phyloP scores from a whole-genome alignment of 2,888 invertebrate genomes.

The Incurvaria masculella region DNA sequence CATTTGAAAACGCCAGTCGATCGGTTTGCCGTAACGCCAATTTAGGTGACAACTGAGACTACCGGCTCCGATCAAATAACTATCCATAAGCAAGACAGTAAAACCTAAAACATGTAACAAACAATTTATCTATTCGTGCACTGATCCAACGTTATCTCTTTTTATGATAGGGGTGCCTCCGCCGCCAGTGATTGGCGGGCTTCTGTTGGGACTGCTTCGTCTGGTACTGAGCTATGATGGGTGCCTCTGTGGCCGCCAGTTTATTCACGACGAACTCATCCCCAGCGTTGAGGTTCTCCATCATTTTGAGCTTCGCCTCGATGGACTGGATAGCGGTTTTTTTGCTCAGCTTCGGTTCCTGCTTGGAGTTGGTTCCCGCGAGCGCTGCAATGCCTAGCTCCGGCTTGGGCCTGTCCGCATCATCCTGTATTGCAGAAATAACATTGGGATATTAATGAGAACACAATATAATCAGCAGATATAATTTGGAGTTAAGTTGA shows the following conservation, averaged over 20 bases:
- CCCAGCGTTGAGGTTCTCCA: conserved; percentile 66
- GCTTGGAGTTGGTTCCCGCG: conserved; percentile 56
- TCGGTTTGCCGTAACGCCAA: too few species aligned
- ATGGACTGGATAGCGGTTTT: conserved; percentile 84
- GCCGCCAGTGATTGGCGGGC: conserved; percentile 33
- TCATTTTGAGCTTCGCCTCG: conserved; percentile 79
- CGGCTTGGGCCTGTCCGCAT: conserved; percentile 70
- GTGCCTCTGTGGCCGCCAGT: conserved; percentile 61
- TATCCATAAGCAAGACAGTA: too few species aligned
- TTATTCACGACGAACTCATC: conserved; percentile 76
- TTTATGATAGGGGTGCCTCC: conserved; percentile 48
- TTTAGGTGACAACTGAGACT: too few species aligned
- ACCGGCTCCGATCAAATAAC: too few species aligned
- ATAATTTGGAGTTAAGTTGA: conserved; percentile 3
- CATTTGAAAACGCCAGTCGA: too few species aligned
- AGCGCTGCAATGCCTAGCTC: conserved; percentile 75
- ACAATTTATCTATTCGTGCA: too few species aligned
- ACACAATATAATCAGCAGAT: too few species aligned
- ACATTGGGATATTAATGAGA: too few species aligned
- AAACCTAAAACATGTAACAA: too few species aligned
- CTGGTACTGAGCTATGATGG: conserved; percentile 69
- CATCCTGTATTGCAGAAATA: conserved; percentile 58
- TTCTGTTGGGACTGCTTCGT: conserved; percentile 43
- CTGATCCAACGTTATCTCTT: conserved; percentile 31
- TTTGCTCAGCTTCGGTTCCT: conserved; percentile 65